Conservation (phyloP, 1,140 invertebrate species). For the Bombus polaris region DNA sequence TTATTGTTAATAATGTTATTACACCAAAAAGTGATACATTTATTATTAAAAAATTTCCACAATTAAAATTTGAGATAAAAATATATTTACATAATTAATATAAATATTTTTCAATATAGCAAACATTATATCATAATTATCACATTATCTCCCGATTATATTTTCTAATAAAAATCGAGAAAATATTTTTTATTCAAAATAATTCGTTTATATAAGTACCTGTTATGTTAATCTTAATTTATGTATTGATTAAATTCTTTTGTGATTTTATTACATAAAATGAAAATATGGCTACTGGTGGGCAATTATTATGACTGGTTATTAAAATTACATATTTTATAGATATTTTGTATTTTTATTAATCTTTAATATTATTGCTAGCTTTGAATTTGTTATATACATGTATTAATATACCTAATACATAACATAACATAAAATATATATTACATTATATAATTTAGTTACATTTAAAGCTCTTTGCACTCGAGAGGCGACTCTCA, state of each 20-base stretch:
- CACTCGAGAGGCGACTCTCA: too few relatives aligned
- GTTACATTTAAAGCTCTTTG: background rate
- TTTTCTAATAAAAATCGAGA: background rate
- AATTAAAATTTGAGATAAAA: constrained; percentile 4
- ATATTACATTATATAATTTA: background rate
- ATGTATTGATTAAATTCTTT: background rate
- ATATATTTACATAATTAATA: constrained; percentile 1
- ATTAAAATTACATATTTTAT: background rate
- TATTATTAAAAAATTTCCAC: background rate
- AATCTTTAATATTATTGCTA: background rate
- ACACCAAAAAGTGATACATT: background rate
- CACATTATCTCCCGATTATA: background rate
- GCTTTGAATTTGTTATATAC: background rate
- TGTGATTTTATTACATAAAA: background rate
- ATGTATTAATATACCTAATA: background rate
- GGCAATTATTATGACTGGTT: too few relatives aligned
- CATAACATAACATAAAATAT: background rate
- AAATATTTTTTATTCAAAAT: background rate
- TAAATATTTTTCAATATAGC: background rate
- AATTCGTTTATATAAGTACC: background rate
- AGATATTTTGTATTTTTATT: background rate
- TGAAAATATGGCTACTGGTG: background rate
- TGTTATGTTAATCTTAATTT: background rate
- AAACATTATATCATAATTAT: constrained; percentile 17
- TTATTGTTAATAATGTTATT: constrained; percentile 28